These are phyloP conservation scores for Diabrotica undecimpunctata DNA, from an alignment of 1,140 invertebrate species.

Conservation along the genomic window DNA sequence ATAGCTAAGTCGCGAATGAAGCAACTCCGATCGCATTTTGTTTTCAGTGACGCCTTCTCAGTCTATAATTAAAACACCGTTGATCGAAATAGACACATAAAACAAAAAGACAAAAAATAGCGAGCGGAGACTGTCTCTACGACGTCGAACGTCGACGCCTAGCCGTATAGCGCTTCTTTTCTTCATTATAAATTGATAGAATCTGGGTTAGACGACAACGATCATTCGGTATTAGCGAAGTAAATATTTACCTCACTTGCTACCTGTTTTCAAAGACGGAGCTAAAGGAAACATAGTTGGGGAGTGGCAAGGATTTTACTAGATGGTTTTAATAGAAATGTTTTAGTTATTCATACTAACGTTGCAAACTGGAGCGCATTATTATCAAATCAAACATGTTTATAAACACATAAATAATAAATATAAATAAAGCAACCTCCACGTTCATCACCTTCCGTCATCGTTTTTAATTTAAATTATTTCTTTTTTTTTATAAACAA, in stretches of 20 bases:
- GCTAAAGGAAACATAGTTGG: no score
- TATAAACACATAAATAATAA: no score
- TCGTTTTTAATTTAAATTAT: no score
- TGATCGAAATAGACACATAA: slow-evolving; percentile 6
- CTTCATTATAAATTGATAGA: slow-evolving; percentile 1
- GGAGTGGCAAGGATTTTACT: no score
- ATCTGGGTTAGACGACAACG: background rate
- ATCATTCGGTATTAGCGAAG: background rate
- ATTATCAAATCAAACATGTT: no score
- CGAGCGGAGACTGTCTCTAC: background rate
- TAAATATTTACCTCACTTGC: background rate
- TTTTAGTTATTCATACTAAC: no score
- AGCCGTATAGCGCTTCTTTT: background rate
- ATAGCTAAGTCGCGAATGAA: background rate
- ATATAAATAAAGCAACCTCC: no score
- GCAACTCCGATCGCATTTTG: slow-evolving; percentile 1
- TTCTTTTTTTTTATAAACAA: no score
- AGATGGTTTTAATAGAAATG: no score
- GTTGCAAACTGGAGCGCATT: no score
- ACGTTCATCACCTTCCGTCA: no score
- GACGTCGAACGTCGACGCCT: background rate
- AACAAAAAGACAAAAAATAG: background rate
- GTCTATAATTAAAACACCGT: slow-evolving; percentile 10
- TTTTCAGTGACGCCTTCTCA: background rate
- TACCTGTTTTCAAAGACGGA: background rate